phyloP scores from a whole-genome alignment of 2,797 vertebrate genomes.

The Harpagifer antarcticus region DNA sequence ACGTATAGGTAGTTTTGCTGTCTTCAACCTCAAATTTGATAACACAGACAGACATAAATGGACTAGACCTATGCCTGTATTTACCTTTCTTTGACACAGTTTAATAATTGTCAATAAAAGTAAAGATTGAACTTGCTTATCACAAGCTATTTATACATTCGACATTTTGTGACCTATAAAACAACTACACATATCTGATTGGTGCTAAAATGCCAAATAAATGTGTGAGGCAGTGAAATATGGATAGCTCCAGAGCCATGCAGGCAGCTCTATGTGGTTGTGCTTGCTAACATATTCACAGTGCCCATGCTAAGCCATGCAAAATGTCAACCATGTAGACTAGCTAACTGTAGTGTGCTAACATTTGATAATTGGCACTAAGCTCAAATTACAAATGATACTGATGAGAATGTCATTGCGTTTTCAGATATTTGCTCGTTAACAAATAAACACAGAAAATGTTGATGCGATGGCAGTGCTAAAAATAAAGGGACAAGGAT shows the following conservation, averaged over 20 bases:
- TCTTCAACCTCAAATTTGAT: not conserved
- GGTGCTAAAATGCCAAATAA: not conserved
- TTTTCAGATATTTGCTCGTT: not conserved
- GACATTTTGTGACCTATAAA: no score
- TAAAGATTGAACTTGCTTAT: not conserved
- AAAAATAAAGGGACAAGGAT: not conserved
- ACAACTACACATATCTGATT: no score
- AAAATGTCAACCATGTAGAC: not conserved
- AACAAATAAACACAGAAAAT: not conserved
- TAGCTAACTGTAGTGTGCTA: not conserved
- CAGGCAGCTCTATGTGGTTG: not conserved
- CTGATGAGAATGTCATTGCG: not conserved
- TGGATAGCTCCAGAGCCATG: not conserved
- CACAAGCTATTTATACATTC: not conserved
- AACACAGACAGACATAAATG: not conserved
- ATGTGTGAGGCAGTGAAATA: no score
- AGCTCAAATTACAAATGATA: not conserved
- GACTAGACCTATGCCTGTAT: not conserved
- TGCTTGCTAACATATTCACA: not conserved
- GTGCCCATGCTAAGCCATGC: not conserved
- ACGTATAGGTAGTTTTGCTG: not conserved
- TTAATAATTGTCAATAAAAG: not conserved
- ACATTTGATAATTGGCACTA: not conserved
- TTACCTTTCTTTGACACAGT: not conserved
- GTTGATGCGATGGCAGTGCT: not conserved